Evolutionary conservation across 2,113 vertebrate genomes (phyloP).

Genomic region (Mixornis gularis): DNA sequence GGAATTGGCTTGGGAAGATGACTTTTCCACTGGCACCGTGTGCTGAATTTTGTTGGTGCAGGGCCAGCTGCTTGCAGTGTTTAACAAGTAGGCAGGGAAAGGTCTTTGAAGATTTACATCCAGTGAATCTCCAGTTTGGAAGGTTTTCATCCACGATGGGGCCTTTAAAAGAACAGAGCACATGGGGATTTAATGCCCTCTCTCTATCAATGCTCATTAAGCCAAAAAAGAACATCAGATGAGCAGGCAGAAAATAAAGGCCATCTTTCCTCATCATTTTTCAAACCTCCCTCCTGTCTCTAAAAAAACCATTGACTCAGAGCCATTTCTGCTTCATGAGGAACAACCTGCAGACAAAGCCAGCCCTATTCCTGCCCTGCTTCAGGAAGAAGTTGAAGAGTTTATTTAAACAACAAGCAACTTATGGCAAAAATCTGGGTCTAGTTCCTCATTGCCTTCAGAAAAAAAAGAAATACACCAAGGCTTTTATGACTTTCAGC

Average conservation of each 20-base stretch:
- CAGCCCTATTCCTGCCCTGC: neutral
- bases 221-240: conserved; percentile 9
- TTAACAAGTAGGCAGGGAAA: neutral
- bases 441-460: neutral
- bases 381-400: neutral
- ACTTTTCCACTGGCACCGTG: neutral
- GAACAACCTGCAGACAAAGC: neutral
- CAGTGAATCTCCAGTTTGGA: neutral
- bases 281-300: neutral
- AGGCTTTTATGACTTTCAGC: neutral
- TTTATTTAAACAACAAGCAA: neutral
- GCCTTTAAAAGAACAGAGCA: conserved; percentile 34
- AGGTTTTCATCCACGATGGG: conserved; percentile 25
- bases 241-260: neutral
- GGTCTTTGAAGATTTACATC: conserved; percentile 22
- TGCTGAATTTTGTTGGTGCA: neutral
- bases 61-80: conserved; percentile 35
- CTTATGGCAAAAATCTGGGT: neutral
- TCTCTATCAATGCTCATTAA: neutral
- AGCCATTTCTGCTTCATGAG: neutral
- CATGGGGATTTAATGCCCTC: neutral
- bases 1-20: neutral
- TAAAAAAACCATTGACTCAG: neutral
- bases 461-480: neutral
- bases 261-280: neutral